Evolutionary conservation across 2,113 vertebrate genomes (phyloP).

Genomic region (Lethenteron camtschaticum): DNA sequence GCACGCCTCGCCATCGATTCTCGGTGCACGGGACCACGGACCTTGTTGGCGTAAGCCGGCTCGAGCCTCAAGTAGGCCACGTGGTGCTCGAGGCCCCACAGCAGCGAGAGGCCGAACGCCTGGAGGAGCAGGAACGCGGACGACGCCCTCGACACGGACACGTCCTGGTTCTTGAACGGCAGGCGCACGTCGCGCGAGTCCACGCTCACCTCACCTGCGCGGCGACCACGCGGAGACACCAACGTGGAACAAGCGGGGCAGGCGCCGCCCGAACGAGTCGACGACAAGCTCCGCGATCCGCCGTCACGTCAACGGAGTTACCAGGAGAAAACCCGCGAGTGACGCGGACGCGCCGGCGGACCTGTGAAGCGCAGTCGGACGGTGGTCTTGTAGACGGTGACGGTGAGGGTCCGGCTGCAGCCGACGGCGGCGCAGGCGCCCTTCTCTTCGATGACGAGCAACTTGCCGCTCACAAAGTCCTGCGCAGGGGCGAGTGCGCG

Average conservation of each 20-base stretch:
- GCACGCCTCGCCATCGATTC: too few species aligned
- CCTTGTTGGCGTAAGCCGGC: conserved; percentile 42
- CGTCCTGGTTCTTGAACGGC: conserved; percentile 28
- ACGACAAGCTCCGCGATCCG: too few species aligned
- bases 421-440: conserved; percentile 13
- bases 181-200: conserved; percentile 28
- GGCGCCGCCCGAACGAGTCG: too few species aligned
- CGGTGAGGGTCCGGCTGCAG: conserved; percentile 30
- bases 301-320: too few species aligned
- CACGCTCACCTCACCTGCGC: conserved; percentile 33
- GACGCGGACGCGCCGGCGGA: conserved; percentile 11
- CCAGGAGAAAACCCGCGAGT: too few species aligned
- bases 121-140: conserved; percentile 47
- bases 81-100: conserved; percentile 44
- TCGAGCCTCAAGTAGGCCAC: conserved; percentile 37
- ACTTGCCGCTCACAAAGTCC: conserved; percentile 43
- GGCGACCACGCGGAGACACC: neutral
- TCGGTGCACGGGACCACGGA: conserved; percentile 13
- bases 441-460: conserved; percentile 26
- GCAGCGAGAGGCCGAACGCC: conserved; percentile 31
- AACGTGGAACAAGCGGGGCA: neutral
- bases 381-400: conserved; percentile 25
- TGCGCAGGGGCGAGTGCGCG: conserved; percentile 13
- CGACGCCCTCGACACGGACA: conserved; percentile 29
- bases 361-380: conserved; percentile 38